Evolutionary conservation across 2,888 invertebrate species (phyloP).

Genomic region (Oegoconia quadripuncta): DNA sequence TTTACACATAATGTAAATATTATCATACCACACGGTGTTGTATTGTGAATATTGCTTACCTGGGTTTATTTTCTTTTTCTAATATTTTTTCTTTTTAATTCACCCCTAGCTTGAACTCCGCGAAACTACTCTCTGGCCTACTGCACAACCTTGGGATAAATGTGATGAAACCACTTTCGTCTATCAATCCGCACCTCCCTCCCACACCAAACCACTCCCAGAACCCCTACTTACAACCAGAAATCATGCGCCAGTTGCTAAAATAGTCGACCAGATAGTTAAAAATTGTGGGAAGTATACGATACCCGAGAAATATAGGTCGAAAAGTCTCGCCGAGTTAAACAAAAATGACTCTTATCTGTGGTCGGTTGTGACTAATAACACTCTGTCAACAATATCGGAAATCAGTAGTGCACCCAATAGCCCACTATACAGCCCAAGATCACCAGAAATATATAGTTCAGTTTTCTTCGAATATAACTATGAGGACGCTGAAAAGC

Average conservation of each 20-base stretch:
- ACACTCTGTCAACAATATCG: constrained; percentile 59
- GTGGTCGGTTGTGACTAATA: constrained; percentile 45
- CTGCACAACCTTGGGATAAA: constrained; percentile 57
- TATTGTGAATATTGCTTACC: constrained; percentile 22
- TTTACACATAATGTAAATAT: background rate
- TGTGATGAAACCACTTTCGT: constrained; percentile 59
- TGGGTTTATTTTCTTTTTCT: constrained; percentile 29
- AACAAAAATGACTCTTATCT: constrained; percentile 57
- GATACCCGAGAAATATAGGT: constrained; percentile 49
- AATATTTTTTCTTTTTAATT: constrained; percentile 40
- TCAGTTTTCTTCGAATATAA: constrained; percentile 67
- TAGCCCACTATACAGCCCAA: constrained; percentile 36
- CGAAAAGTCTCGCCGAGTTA: constrained; percentile 35
- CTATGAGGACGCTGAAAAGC: constrained; percentile 32
- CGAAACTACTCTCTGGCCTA: constrained; percentile 55
- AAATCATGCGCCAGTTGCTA: constrained; percentile 38
- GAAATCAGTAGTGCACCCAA: constrained; percentile 46
- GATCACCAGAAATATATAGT: constrained; percentile 58
- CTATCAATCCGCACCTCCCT: constrained; percentile 40
- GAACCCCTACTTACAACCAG: constrained; percentile 18
- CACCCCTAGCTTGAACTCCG: constrained; percentile 68
- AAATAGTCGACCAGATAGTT: constrained; percentile 56
- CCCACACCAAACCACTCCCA: constrained; percentile 26
- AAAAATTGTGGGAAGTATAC: constrained; percentile 43
- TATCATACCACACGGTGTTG: constrained; percentile 10